Base-by-base conservation (phyloP, 2,113 vertebrate genomes). In the Oryzias woworae region DNA sequence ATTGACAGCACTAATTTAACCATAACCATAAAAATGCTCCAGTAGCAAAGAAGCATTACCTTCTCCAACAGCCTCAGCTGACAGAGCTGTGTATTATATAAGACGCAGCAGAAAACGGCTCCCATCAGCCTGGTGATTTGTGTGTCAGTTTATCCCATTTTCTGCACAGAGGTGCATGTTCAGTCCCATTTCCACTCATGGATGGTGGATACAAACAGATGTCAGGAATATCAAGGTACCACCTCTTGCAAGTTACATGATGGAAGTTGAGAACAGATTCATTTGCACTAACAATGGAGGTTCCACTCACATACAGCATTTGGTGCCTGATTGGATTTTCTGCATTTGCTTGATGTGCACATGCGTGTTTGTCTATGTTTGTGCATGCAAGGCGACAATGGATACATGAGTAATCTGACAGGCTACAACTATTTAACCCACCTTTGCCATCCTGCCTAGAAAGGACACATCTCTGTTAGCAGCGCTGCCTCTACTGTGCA, bases 171-270 rank as follows among this genome's bases (percentile, higher is more conserved):
- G 65, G 62, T 69, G 62, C 42, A 46, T n/a, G 15, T 56, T 75
- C 60, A 4, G 5, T 63, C 55, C 62, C 7, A 2, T 53, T 77
- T 72, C 71, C 66, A 62, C 67, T 80, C 72, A 81, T 65, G 69
- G 83, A 79, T 84, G 84, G 80, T 73, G 85, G 80, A 73, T 61
- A 14, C 16, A 58, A 82, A 80, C 84, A 83, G 82, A 83, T 87
- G 84, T 74, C 69, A 28, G 44, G 73, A 60, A 76, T 81, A 67
- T 78, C 67, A 56, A 50, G 64, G 44, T 62, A 55, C 70, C 58
- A 49, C 71, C 44, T 31, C 81, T 77, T 73, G 64, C 49, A 61
- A 62, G 51, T 64, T 69, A 71, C 66, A 77, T 67, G 61, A 64
- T 73, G 84, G 72, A 55, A 56, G 62, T 51, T 62, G 71, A 69